Evolutionary conservation across 2,113 vertebrate species (phyloP), one percentile per base, ranked within the genome.

Genomic region (Ptyas mucosa): DNA sequence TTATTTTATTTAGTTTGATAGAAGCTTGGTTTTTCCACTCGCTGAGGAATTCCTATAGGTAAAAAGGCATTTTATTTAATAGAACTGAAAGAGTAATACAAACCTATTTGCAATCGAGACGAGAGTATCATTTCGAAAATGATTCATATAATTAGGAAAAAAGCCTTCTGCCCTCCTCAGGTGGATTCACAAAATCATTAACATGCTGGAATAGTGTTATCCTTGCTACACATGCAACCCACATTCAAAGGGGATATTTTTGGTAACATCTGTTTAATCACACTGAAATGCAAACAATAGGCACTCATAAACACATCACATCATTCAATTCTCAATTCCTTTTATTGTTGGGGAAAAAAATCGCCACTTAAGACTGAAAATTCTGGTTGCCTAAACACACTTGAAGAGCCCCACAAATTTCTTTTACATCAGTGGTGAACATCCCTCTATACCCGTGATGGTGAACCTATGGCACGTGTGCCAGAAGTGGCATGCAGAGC

Each of bases 1-100:
- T 57, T 94, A 8, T 34, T 94, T 3, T 34, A 39, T 23, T 34
- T 91, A n/a, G 92, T 39, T 93, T 55, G 91, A 26, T 20, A 55
- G 34, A 75, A 46, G 34, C 4, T 7, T 88, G 61, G 61, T 88
- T 12, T 89, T 88, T 69, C 12, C 24, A 26, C 24, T 75, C 49
- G 2, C 58, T 26, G 54, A 81, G 91, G 15, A 81, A 89, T 55
- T 89, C 91, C 34, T 52, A n/a, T 21, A 52, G 51, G 61, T 89
- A 89, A 92, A 89, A 81, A 81, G 91, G 61, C 11, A 23, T 46
- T 2, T 52, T 10, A 29, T 92, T 92, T 89, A 75, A 92, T 55
- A 81, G 15, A 26, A 3, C 58, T 92, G 87, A 53, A 89, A 88
- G 61, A 75, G 24, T 81, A 46, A 92, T 81, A 81, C 20, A 89